Base-by-base conservation (phyloP, 2,113 vertebrate species). In the Microtus richardsoni region DNA sequence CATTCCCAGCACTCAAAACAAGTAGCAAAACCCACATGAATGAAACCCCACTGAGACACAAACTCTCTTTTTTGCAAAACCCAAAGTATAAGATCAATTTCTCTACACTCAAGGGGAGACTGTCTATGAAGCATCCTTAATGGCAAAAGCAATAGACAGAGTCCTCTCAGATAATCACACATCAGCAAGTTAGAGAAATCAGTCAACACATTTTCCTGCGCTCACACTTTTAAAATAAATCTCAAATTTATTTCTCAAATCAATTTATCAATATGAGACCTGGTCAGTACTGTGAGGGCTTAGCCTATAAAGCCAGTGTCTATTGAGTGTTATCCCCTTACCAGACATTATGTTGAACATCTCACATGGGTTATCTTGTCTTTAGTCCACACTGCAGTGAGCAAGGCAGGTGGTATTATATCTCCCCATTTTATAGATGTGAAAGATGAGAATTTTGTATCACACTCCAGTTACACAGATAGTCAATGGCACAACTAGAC, bases 101-200 rank as follows among this genome's bases (percentile, higher is more conserved):
- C 44, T 9, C 74, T 21, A 77, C 70, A 79, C 70, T 78, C 71
- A 88, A 49, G 26, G 17, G 89, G 90, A 96, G n/a, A 36, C 24
- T 66, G 58, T 91, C 47, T 73, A 47, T 28, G 77, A 84, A 75
- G 74, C 60, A 79, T 80, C 93, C 95, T 91, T 95, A 95, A 89
- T 74, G 78, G 93, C 36, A 73, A 90, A 93, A 87, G 70, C 74
- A 66, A 89, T 92, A 75, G 77, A 54, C 64, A 71, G 80, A 93
- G 66, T 87, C 70, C 12, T 74, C 17, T 47, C 93, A 93, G 74
- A 94, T 96, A 93, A 97, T 96, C 86, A 75, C 30, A 93, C 36
- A 66, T 94, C 79, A 91, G 84, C 89, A 95, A 97, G 89, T 97
- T 62, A 93, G 84, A 91, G 49, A 91, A 89, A 94, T 91, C 58